Conservation (phyloP, 2,113 vertebrate genomes). For the Plectropomus leopardus region DNA sequence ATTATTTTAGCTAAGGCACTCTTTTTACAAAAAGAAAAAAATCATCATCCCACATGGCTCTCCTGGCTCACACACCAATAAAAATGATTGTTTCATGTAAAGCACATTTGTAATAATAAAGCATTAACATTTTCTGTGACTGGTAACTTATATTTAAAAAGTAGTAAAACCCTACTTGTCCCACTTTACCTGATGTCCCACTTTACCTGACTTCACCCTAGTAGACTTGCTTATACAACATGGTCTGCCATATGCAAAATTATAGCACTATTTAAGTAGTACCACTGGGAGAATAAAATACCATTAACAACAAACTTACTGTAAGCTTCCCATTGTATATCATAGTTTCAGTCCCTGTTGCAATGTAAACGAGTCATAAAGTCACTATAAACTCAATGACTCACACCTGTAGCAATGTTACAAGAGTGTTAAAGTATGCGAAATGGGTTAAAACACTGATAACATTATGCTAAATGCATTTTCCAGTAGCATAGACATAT, state of each 20-base stretch:
- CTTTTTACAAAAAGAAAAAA: too few species aligned
- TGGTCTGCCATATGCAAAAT: neutral
- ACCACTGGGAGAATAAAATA: neutral
- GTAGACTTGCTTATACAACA: neutral
- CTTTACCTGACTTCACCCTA: too few species aligned
- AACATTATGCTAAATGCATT: neutral
- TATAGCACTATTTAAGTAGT: neutral
- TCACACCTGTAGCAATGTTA: neutral
- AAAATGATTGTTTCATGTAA: too few species aligned
- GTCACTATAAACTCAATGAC: neutral
- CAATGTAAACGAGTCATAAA: slow-evolving; percentile 3
- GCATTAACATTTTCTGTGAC: too few species aligned
- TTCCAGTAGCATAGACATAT: neutral
- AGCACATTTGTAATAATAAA: too few species aligned
- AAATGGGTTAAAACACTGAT: neutral
- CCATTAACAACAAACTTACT: neutral
- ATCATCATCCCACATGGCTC: too few species aligned
- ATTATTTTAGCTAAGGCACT: too few species aligned
- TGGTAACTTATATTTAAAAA: too few species aligned
- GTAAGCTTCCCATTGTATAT: neutral
- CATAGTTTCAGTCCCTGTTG: neutral
- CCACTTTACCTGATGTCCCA: too few species aligned
- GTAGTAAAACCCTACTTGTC: too few species aligned
- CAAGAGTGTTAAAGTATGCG: neutral
- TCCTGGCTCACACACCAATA: too few species aligned